Percentiles rank a stretch among this genome's conserved stretches.
Evolutionary conservation across 2,113 vertebrate genomes (phyloP).

Genomic region (Poeciliopsis occidentalis): DNA sequence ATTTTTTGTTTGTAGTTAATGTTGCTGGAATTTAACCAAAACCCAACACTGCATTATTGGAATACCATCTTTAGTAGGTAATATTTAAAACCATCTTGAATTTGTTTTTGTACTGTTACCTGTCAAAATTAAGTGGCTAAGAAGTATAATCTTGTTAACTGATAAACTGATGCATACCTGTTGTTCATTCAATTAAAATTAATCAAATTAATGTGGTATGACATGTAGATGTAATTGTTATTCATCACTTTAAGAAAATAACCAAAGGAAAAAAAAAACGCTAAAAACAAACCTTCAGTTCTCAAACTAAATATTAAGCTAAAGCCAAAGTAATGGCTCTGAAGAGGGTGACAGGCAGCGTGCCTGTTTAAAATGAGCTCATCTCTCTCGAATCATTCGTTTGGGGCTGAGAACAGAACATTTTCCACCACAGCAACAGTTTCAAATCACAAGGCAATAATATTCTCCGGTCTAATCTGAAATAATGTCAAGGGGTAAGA

Average conservation of each 20-base stretch:
- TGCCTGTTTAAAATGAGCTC: conserved; percentile 52
- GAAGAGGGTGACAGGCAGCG: conserved; percentile 54
- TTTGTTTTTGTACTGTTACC: background rate
- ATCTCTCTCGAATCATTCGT: conserved; percentile 69
- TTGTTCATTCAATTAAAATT: background rate
- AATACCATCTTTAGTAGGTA: background rate
- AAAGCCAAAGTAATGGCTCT: conserved; percentile 42
- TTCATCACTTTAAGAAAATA: background rate
- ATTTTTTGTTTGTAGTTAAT: too few relatives aligned
- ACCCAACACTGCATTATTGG: background rate
- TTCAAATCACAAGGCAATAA: conserved; percentile 77
- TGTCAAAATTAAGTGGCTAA: background rate
- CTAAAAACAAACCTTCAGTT: conserved; percentile 5
- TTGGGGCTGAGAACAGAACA: conserved; percentile 65
- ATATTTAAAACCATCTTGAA: background rate
- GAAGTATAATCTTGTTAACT: background rate
- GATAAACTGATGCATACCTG: background rate
- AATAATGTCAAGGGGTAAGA: conserved; percentile 59
- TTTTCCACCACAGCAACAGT: conserved; percentile 65
- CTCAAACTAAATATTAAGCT: conserved; percentile 28
- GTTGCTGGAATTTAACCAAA: background rate
- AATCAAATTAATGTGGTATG: background rate
- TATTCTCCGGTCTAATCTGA: conserved; percentile 75
- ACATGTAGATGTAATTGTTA: background rate
- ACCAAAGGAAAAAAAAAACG: conserved; percentile 5